Evolutionary conservation across 1,140 invertebrate species (phyloP), one percentile per base, ranked within the genome.

Genomic region (Campoletis sonorensis): DNA sequence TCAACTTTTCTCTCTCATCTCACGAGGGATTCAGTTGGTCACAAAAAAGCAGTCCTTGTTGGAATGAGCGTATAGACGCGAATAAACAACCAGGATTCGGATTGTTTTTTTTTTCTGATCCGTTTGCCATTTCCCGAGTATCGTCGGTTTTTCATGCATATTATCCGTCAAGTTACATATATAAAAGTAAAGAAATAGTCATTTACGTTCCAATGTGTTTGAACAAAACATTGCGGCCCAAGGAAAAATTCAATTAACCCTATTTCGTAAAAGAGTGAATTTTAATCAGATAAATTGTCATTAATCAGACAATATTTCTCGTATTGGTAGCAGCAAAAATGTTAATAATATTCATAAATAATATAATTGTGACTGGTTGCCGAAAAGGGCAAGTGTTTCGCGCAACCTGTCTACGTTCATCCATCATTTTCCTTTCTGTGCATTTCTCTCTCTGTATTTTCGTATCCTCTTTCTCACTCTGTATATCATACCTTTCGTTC

Each of bases 401-500:
- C 75, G 84, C 77, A 83, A 87, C 81, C 79, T 87, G 86, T 88
- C 87, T 85, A 77, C 76, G 82, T 85, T 86, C 89, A 90, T 90
- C 87, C 88, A 90, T 90, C 89, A 90, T 84, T 84, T 84, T 79
- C 18, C 40, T 27, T 84, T 84, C 85, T 84, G 80, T 88, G 85
- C 13, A 18, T 64, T 71, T 76, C 58, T 54, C 30, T 68, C 13
- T 51, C 45, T 54, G 82, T 84, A 82, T 83, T 84, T 82, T 77
- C 45, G 70, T 64, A 71, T 76, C 58, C 61, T 68, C 1, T 51
- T 33, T 70, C 82, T 84, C 84, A 82, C 84, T 83, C 79, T 61
- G 54, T 82, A 76, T 80, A 84, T 79, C 83, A 75, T 84, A 81
- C 79, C 84, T 85, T 83, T 88, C 85, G 82, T 79, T 5, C 80